Evolutionary conservation across 2,888 invertebrate genomes (phyloP), one percentile per base, ranked within the genome.

Genomic region (Diloba caeruleocephala): DNA sequence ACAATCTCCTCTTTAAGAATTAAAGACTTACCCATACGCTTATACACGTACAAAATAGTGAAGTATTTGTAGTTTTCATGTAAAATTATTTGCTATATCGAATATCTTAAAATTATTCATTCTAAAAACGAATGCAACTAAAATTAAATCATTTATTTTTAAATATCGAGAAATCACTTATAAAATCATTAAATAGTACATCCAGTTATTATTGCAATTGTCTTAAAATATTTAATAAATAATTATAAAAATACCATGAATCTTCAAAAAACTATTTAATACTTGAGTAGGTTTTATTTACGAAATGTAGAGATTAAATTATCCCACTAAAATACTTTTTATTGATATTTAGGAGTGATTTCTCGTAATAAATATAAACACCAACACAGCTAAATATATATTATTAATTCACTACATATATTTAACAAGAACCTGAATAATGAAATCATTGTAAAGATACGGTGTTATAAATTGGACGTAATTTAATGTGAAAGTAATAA

Each of bases 11-110:
- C n/a, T n/a, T n/a, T n/a, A n/a, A n/a, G n/a, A n/a, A n/a, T 74
- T 64, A 57, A 74, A 79, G 72, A 71, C 60, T 73, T 75, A 78
- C 74, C 61, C 75, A 85, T 87, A 86, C 87, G 87, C 88, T 88
- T 88, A 83, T 68, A 79, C 76, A 78, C 79, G 87, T 88, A 87
- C 85, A 87, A 87, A 84, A 74, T 78, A 81, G 75, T 66, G 12
- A 65, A 60, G 50, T 56, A 61, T 68, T 67, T 42, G 69, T 64
- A 72, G 66, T 50, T 51, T 59, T 61, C 59, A 57, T 73, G 51
- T 68, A 41, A 56, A 59, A 57, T 72, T 62, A 34, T 71, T 76
- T 64, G 62, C 57, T 69, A 77, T 74, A 71, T 69, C 37, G 54
- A 59, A 63, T 72, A 66, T 73, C 76, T 73, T 81, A 78, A 82